These are phyloP conservation scores for Dicyrtomina minuta DNA, from an alignment of 2,888 invertebrate genomes.

Conservation along the genomic window DNA sequence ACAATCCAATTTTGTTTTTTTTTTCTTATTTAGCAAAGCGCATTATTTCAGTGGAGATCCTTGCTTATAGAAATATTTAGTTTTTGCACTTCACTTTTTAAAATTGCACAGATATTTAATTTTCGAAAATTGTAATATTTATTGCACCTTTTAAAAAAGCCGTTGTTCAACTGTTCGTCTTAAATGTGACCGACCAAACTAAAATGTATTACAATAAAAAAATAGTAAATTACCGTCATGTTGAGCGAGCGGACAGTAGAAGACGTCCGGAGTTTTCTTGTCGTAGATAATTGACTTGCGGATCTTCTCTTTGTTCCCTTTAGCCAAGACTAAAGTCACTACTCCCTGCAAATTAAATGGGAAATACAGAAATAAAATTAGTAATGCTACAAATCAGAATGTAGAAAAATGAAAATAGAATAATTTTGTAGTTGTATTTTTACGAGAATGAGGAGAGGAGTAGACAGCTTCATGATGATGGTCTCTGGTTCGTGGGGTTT, in stretches of 20 bases:
- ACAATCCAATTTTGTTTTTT: no score
- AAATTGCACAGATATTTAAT: no score
- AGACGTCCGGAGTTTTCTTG: slow-evolving; percentile 75
- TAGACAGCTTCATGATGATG: slow-evolving; percentile 3
- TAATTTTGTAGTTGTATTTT: background rate
- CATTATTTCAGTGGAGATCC: no score
- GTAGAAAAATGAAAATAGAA: background rate
- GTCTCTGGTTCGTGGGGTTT: background rate
- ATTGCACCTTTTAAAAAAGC: no score
- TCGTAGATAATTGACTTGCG: slow-evolving; percentile 76
- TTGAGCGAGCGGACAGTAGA: slow-evolving; percentile 76
- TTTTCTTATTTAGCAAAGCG: no score
- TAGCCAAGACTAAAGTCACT: slow-evolving; percentile 8
- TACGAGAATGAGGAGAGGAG: slow-evolving; percentile 12
- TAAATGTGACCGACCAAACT: background rate
- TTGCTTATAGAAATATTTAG: no score
- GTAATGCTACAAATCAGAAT: background rate
- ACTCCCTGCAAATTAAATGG: slow-evolving; percentile 4
- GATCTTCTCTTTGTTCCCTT: slow-evolving; percentile 64
- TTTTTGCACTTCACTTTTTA: no score
- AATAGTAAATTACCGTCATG: slow-evolving; percentile 62
- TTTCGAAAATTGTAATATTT: no score
- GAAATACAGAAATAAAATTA: background rate
- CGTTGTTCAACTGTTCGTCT: background rate
- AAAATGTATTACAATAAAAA: slow-evolving; percentile 1